phyloP scores from a whole-genome alignment of 2,888 invertebrate genomes.

The Acronicta psi region DNA sequence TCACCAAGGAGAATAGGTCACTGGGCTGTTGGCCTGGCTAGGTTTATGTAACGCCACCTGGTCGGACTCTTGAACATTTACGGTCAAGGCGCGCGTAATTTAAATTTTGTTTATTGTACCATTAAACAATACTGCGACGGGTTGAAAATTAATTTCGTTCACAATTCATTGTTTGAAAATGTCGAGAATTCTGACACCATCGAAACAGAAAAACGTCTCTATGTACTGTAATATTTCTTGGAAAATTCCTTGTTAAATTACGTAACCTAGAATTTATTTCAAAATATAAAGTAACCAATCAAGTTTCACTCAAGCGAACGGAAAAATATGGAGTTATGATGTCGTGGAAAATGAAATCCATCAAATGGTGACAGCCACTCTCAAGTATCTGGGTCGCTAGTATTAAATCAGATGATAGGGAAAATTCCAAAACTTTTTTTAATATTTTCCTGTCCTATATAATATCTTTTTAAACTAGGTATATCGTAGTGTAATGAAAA shows the following conservation, averaged over 20 bases:
- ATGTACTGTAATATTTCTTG: not conserved
- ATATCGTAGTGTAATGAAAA: not conserved
- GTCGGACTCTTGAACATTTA: conserved; percentile 56
- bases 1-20: conserved; percentile 70
- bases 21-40: conserved; percentile 60
- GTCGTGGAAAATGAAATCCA: conserved; percentile 52
- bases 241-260: conserved; percentile 2
- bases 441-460: conserved; percentile 34
- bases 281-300: conserved; percentile 4
- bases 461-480: conserved; percentile 14
- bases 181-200: too few species aligned
- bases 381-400: conserved; percentile 68
- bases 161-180: not conserved
- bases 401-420: conserved; percentile 50
- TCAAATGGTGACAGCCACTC: conserved; percentile 66
- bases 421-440: conserved; percentile 27
- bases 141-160: conserved; percentile 4
- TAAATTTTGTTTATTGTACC: conserved; percentile 44
- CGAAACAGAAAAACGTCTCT: not conserved
- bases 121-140: conserved; percentile 3
- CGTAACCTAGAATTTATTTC: not conserved
- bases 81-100: conserved; percentile 51
- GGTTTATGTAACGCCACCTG: conserved; percentile 68
- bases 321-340: conserved; percentile 20
- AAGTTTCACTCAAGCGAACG: conserved; percentile 15